A percentile compares a stretch with the other conserved stretches of the same genome.
Evolutionary conservation across 2,888 invertebrate species (phyloP).

Genomic region (Patella caerulea): DNA sequence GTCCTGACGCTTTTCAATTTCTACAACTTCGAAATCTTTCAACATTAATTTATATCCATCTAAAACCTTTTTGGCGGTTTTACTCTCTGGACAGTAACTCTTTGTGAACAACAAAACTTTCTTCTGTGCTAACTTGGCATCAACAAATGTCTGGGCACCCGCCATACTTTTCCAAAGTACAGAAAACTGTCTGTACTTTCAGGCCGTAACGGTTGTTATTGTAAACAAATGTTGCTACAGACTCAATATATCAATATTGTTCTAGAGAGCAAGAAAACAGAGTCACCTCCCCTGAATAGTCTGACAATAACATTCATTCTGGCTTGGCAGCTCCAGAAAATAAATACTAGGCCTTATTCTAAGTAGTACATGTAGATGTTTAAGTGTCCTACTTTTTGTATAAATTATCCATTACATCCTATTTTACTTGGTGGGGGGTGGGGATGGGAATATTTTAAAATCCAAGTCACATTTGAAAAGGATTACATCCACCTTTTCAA

Average conservation of each 20-base stretch:
- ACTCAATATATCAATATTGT: no score
- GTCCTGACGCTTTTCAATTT: slow-evolving; percentile 68
- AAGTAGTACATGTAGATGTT: no score
- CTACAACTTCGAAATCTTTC: slow-evolving; percentile 59
- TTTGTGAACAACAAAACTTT: slow-evolving; percentile 66
- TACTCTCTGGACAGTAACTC: slow-evolving; percentile 58
- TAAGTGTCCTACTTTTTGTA: no score
- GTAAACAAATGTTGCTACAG: neutral
- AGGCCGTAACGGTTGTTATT: neutral
- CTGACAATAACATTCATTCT: no score
- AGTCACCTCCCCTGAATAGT: slow-evolving; percentile 7
- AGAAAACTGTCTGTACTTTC: neutral
- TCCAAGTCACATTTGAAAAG: no score
- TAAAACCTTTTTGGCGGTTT: slow-evolving; percentile 47
- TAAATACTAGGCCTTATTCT: no score
- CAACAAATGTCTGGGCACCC: slow-evolving; percentile 65
- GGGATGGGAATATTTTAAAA: no score
- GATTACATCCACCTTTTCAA: no score
- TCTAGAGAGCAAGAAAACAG: neutral
- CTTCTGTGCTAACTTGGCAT: slow-evolving; percentile 62
- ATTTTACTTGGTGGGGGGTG: no score
- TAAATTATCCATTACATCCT: no score
- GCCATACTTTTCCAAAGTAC: slow-evolving; percentile 34
- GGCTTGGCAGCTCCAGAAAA: no score
- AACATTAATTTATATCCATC: slow-evolving; percentile 50